phyloP scores from a whole-genome alignment of 2,888 invertebrate species.

The Thalpophila matura region DNA sequence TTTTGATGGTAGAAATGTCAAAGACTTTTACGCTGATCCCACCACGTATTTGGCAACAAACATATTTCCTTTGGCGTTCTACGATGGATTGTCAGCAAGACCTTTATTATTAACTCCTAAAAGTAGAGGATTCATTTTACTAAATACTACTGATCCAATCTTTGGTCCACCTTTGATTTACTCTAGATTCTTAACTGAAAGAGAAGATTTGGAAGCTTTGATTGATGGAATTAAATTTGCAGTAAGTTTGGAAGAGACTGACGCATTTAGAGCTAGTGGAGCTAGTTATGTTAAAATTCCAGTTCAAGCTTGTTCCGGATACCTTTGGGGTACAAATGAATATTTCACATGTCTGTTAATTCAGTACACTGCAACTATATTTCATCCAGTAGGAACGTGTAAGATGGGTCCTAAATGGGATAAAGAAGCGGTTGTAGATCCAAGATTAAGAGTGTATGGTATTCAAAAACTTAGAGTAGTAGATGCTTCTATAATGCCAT shows the following conservation, averaged over 20 bases:
- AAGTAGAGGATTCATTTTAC: constrained; percentile 91
- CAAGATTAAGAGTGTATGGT: constrained; percentile 91
- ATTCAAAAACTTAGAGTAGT: constrained; percentile 92
- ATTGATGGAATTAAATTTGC: constrained; percentile 91
- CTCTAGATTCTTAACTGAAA: constrained; percentile 92
- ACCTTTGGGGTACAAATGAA: constrained; percentile 91
- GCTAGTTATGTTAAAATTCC: constrained; percentile 89
- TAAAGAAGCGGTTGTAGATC: constrained; percentile 92
- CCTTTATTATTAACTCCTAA: constrained; percentile 92
- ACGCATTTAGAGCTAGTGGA: constrained; percentile 90
- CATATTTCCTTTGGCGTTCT: constrained; percentile 91
- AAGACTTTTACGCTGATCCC: constrained; percentile 91
- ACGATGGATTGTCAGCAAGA: constrained; percentile 91
- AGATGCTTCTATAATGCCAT: constrained; percentile 93
- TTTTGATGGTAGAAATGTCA: constrained; percentile 91
- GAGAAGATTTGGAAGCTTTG: constrained; percentile 91
- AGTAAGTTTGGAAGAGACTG: constrained; percentile 90
- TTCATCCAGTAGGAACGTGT: constrained; percentile 93
- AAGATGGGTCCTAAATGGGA: constrained; percentile 93
- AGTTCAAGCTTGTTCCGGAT: constrained; percentile 90
- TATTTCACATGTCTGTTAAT: constrained; percentile 93
- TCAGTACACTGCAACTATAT: constrained; percentile 93
- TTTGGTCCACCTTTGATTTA: constrained; percentile 94
- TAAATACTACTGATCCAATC: constrained; percentile 93
- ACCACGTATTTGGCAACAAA: constrained; percentile 84